Conservation (phyloP, 1,140 invertebrate genomes). For the Heliconius hewitsoni region DNA sequence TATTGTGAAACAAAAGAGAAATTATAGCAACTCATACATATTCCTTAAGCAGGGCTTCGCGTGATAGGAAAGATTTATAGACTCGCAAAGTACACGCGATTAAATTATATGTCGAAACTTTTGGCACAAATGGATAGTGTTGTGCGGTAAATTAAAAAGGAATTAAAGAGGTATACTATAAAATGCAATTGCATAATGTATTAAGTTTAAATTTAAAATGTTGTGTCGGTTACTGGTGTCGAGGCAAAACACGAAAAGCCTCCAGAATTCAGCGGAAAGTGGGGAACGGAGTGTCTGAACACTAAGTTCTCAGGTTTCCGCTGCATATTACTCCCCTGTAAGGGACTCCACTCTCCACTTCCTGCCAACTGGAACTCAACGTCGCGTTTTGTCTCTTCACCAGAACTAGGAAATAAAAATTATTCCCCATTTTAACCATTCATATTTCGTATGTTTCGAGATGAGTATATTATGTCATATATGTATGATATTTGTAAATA, state of each 20-base stretch:
- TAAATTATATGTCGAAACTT: slow-evolving; percentile 50
- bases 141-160: slow-evolving; percentile 35
- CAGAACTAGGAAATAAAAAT: too few species aligned
- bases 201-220: too few species aligned
- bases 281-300: too few species aligned
- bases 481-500: neutral
- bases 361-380: too few species aligned
- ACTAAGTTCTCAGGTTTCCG: too few species aligned
- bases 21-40: slow-evolving; percentile 37
- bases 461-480: too few species aligned
- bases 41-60: slow-evolving; percentile 40
- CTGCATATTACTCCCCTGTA: too few species aligned
- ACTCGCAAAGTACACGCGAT: slow-evolving; percentile 50
- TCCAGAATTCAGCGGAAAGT: too few species aligned
- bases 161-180: slow-evolving; percentile 1
- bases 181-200: neutral
- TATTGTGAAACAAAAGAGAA: slow-evolving; percentile 16
- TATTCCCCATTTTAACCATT: neutral
- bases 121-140: slow-evolving; percentile 46
- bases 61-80: slow-evolving; percentile 44
- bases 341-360: too few species aligned
- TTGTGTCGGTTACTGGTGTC: too few species aligned
- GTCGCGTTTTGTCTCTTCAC: too few species aligned
- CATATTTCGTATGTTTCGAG: neutral
- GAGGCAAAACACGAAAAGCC: too few species aligned